These are phyloP conservation scores for Arge pagana DNA, from an alignment of 2,888 invertebrate species.

Conservation along the genomic window DNA sequence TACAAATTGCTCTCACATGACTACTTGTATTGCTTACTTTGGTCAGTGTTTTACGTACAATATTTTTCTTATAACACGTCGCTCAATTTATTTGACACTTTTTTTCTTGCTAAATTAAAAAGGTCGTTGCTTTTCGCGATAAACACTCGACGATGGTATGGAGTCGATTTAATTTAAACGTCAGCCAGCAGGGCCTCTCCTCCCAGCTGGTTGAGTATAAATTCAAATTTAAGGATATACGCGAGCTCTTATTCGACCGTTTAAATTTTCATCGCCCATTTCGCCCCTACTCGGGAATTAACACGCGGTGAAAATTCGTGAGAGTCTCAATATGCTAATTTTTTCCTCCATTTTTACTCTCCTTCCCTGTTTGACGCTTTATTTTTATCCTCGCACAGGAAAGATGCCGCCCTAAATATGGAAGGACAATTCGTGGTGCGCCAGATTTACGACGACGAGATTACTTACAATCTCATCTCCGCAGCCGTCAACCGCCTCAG, in stretches of 20 bases:
- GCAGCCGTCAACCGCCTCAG: conserved; percentile 91
- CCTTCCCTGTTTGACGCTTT: not conserved
- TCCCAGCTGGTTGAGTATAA: not conserved
- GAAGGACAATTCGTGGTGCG: conserved; percentile 94
- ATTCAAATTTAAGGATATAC: not conserved
- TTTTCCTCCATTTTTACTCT: not conserved
- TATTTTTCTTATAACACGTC: no score
- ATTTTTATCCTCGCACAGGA: conserved; percentile 64
- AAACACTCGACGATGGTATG: no score
- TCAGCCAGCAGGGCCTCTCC: no score
- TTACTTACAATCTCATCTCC: conserved; percentile 90
- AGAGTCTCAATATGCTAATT: not conserved
- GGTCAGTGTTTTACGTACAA: no score
- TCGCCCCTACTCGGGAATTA: not conserved
- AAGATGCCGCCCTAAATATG: conserved; percentile 91
- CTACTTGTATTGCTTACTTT: no score
- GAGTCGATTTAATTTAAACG: no score
- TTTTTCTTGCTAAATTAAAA: no score
- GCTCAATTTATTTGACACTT: no score
- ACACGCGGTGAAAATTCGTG: not conserved
- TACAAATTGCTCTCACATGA: no score
- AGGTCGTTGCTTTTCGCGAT: no score
- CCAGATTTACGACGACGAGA: conserved; percentile 93
- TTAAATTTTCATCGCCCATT: not conserved
- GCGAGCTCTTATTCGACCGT: not conserved